Base-by-base conservation (phyloP, 1,140 invertebrate species). In the Cyclina sinensis region DNA sequence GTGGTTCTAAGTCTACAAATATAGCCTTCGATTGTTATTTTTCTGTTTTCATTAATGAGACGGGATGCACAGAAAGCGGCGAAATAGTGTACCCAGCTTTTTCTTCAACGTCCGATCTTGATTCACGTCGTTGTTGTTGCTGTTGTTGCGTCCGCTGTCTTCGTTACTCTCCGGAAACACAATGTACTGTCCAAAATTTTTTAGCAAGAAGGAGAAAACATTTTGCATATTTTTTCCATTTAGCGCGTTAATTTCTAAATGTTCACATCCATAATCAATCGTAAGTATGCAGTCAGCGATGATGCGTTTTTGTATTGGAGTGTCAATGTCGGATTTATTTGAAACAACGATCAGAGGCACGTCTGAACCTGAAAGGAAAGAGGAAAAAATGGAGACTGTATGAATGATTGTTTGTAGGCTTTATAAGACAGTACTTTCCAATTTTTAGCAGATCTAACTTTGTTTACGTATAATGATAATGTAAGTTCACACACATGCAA, bases 251-350 rank as follows among this genome's bases (percentile, higher is more conserved):
- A 48, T 21, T 46, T 78, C 74, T 21, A 51, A 11, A 37, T 78
- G 74, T 1, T 48, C 21, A 37, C 46, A 54, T 78, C 54, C 74
- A 46, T 51, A 78, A 51, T 78, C 74, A 18, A 78, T 78, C 16
- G 74, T 51, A 21, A 78, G n/a, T 16, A 78, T 43, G 54, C 74
- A 78, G 27, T 78, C 74, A 12, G 74, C 48, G 0, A 78, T 78
- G 18, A 78, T 48, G 5, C 32, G 74, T 1, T 54, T 35, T 16
- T 21, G 3, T 5, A 39, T 48, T 3, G 32, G n/a, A 0, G 21
- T 14, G 32, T 54, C 74, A 21, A 14, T 48, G 27, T 78, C 74
- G 7, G 21, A 51, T 78, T 78, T 78, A 37, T 78, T 78, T 14
- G 46, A 43, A 48, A 78, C 74, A 5, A 78, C 74, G 7, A 78